A percentile compares a stretch with the other conserved stretches of the same genome.
phyloP scores from a whole-genome alignment of 1,140 invertebrate species.

The Diorhabda elongata region DNA sequence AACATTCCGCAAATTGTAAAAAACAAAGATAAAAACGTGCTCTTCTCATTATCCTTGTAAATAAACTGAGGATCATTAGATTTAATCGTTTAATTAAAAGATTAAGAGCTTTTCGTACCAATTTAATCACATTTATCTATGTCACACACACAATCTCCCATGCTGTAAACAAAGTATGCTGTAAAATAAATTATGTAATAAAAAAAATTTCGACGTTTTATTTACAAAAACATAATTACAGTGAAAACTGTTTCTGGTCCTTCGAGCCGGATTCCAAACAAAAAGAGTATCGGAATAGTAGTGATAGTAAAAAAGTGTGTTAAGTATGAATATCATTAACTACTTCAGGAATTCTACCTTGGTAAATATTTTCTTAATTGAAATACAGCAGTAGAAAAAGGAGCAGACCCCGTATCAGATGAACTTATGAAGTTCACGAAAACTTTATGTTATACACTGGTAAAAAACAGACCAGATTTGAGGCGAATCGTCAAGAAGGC shows the following conservation, averaged over 20 bases:
- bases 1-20: too few relatives aligned
- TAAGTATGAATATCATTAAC: too few relatives aligned
- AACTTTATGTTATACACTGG: too few relatives aligned
- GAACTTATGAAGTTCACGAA: too few relatives aligned
- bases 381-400: too few relatives aligned
- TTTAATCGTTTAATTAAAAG: conserved; percentile 8
- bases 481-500: too few relatives aligned
- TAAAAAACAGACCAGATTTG: too few relatives aligned
- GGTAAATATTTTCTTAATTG: too few relatives aligned
- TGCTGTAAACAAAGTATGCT: conserved; percentile 11
- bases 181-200: conserved; percentile 14
- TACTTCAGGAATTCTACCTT: too few relatives aligned
- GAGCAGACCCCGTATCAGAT: too few relatives aligned
- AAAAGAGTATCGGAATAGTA: background rate
- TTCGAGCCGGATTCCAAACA: background rate
- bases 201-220: conserved; percentile 8
- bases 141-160: conserved; percentile 9
- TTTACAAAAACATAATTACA: background rate
- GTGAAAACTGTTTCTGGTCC: background rate
- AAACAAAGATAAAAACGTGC: too few relatives aligned
- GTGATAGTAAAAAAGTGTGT: background rate
- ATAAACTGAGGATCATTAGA: conserved; percentile 1
- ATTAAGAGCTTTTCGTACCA: conserved; percentile 14
- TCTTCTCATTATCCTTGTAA: background rate
- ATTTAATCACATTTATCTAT: conserved; percentile 12